Evolutionary conservation across 2,888 invertebrate genomes (phyloP), one percentile per base, ranked within the genome.

Genomic region (Drosophila limbata): DNA sequence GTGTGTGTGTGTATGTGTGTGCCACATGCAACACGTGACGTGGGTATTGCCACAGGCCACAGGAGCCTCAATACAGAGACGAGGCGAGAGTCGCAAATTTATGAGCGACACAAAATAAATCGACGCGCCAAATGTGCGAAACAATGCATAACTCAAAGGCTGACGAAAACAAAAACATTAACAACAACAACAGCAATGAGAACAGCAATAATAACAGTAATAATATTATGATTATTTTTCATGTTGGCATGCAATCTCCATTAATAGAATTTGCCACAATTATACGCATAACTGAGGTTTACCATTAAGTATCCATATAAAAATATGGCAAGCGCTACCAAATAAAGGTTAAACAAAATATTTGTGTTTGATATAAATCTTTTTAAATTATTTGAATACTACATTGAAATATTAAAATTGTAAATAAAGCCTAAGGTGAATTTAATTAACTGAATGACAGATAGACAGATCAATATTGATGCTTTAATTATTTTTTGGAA

Each of bases 121-220:
- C 87, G 87, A 73, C 73, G 72, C 78, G 51, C 80, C 84, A 84
- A 84, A 84, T 86, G 84, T 86, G 84, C 84, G 82, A 82, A 84
- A 84, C 80, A 84, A 84, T 77, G 69, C 84, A 86, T 84, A 87
- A 84, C 80, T 87, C 84, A 87, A 77, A 81, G 73, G 25, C 59
- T 60, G 50, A 47, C 55, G 50, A 50, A 63, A 64, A 48, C 35
- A 70, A 55, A 21, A 39, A 31, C 4, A 67, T 57, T 33, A 15
- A 55, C n/a, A 45, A 42, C 21, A 48, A 72, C 21, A 4, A 21
- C 2, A 21, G 4, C 35, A 52, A 59, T 57, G 51, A 65, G 69
- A 80, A 66, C n/a, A 51, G 69, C 35, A 65, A 66, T 55, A 57
- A 68, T 68, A 76, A 69, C 79, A 67, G 63, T 57, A 64, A 25